Evolutionary conservation across 2,888 invertebrate genomes (phyloP), one percentile per base, ranked within the genome.

Genomic region (Prostheceraeus crozeri): DNA sequence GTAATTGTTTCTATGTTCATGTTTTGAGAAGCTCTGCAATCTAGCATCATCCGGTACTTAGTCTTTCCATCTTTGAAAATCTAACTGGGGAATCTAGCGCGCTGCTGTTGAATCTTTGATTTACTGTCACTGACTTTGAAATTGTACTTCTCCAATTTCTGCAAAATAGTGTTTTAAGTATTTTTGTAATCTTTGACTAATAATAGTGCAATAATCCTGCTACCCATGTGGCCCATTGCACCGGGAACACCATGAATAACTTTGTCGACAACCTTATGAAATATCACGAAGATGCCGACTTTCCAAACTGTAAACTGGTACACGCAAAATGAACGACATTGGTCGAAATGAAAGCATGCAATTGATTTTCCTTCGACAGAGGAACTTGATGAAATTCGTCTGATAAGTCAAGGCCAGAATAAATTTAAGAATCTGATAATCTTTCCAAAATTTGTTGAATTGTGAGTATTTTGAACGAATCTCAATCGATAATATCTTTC

Each of bases 231-330:
- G 4, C 19, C 16, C 4, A 28, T 28, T 3, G 31, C 57, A 21
- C 30, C 25, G 2, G 27, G 56, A 8, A 57, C 23, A 27, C 57
- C 54, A 28, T 31, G 56, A 4, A 57, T 14, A 56, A 57, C 57
- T 2, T 55, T 28, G 21, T 57, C 19, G 11, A 56, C 31, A 28
- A 46, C 54, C 28, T 57, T 28, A 28, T 57, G 57, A 28, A 57
- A 57, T 59, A 57, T 57, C 2, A 55, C 8, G 57, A 27, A 16
- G 57, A 56, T 19, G 57, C 57, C 6, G 57, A 57, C 14, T 58
- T 59, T 21, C 57, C 59, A 21, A 57, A 57, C 31, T 55, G 59
- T 16, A 57, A 25, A n/a, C 27, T 58, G 30, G 27, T 57, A 11
- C 56, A 57, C 2, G 54, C 57, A 33, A 57, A 57, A 10, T 58